These are phyloP conservation scores for Oncorhynchus keta DNA, from an alignment of 2,113 vertebrate species.

Conservation along the genomic window DNA sequence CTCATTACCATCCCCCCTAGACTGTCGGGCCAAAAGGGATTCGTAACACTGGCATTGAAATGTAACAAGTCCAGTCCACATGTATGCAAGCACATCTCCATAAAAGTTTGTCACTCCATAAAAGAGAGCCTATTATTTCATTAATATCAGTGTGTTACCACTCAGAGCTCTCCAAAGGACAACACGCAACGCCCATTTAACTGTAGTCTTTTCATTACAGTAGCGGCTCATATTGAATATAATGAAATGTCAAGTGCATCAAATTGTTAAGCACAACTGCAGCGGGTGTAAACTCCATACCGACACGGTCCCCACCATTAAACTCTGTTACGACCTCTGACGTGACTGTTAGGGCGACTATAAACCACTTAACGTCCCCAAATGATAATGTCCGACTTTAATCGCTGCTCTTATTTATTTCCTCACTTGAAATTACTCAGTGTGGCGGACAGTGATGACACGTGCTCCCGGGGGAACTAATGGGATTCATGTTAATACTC, in stretches of 20 bases:
- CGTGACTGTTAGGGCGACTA: conserved; percentile 22
- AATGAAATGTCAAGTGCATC: conserved; percentile 15
- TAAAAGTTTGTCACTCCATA: too few relatives aligned
- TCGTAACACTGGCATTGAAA: too few relatives aligned
- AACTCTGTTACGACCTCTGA: too few relatives aligned
- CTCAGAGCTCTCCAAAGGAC: not conserved
- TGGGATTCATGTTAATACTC: not conserved
- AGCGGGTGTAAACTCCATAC: too few relatives aligned
- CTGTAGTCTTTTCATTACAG: conserved; percentile 10
- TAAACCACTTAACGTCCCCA: conserved; percentile 36
- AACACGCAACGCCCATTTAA: not conserved
- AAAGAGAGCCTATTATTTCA: not conserved
- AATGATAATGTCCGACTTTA: conserved; percentile 40
- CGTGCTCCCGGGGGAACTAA: too few relatives aligned
- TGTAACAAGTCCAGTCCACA: too few relatives aligned
- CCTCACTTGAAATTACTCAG: too few relatives aligned
- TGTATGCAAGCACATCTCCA: not conserved
- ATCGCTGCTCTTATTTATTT: conserved; percentile 22
- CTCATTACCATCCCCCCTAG: too few relatives aligned
- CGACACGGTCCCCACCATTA: too few relatives aligned
- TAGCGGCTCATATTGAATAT: conserved; percentile 22
- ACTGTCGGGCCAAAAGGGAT: too few relatives aligned
- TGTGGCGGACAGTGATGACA: too few relatives aligned
- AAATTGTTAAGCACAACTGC: conserved; percentile 21
- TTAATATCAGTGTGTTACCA: not conserved